These are phyloP conservation scores for Perizoma flavofasciatum DNA, from an alignment of 2,888 invertebrate species.

Conservation along the genomic window DNA sequence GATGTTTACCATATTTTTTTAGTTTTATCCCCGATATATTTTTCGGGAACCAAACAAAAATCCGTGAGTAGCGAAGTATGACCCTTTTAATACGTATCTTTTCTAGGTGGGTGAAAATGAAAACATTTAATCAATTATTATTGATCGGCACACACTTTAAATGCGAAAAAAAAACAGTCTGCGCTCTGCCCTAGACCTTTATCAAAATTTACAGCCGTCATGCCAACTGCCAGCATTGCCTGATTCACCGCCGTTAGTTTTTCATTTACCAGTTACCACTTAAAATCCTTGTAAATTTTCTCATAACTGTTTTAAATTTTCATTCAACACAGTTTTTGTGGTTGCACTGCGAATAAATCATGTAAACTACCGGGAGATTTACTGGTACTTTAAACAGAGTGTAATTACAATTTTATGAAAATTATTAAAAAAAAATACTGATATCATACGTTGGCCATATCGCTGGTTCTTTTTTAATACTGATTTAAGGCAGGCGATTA, in stretches of 20 bases:
- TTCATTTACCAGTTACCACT: slow-evolving; percentile 39
- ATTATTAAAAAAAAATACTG: slow-evolving; percentile 6
- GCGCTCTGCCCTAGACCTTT: slow-evolving; percentile 18
- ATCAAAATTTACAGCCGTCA: slow-evolving; percentile 9
- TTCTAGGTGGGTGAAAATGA: too few relatives aligned
- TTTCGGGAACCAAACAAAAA: too few relatives aligned
- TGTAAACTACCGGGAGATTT: slow-evolving; percentile 28
- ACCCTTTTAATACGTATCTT: too few relatives aligned
- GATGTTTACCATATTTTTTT: too few relatives aligned
- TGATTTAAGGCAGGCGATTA: too few relatives aligned
- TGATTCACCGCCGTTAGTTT: slow-evolving; percentile 37
- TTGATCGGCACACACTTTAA: neutral
- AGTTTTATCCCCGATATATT: too few relatives aligned
- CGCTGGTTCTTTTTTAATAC: neutral
- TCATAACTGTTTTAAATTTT: slow-evolving; percentile 41
- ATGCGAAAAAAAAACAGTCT: slow-evolving; percentile 1
- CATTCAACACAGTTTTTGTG: slow-evolving; percentile 39
- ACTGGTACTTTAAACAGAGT: slow-evolving; percentile 30
- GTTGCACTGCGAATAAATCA: slow-evolving; percentile 35
- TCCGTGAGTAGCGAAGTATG: too few relatives aligned
- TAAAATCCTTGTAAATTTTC: slow-evolving; percentile 39
- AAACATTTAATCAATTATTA: too few relatives aligned
- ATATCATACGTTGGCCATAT: neutral
- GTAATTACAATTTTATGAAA: slow-evolving; percentile 31
- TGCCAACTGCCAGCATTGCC: slow-evolving; percentile 28